phyloP scores from a whole-genome alignment of 2,113 vertebrate species.

The Colaptes auratus region DNA sequence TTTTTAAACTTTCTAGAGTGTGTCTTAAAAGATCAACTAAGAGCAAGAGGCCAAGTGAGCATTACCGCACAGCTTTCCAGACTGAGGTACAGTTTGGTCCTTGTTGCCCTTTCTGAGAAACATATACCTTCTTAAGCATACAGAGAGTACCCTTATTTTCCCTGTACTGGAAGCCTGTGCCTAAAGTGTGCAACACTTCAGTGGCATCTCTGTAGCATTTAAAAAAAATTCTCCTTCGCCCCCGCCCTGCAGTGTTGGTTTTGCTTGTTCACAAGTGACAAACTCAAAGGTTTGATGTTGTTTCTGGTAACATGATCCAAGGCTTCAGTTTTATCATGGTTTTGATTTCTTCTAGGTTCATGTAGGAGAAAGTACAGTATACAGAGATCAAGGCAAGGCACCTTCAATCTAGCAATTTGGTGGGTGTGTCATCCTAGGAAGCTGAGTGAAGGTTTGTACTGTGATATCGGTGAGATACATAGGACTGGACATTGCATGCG shows the following conservation, averaged over 20 bases:
- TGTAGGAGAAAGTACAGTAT: conserved; percentile 71
- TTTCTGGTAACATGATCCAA: conserved; percentile 23
- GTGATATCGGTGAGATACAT: conserved; percentile 85
- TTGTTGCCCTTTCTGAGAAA: conserved; percentile 59
- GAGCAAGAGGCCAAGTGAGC: conserved; percentile 50
- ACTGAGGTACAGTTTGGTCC: conserved; percentile 70
- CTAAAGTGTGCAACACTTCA: conserved; percentile 23
- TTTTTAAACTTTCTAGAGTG: too few species aligned
- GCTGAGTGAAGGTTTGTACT: conserved; percentile 80
- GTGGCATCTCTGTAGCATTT: conserved; percentile 20
- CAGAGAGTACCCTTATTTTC: conserved; percentile 37
- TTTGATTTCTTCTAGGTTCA: conserved; percentile 68
- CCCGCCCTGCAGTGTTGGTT: background rate
- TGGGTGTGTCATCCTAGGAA: conserved; percentile 78
- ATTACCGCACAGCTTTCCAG: conserved; percentile 48
- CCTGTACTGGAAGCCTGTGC: conserved; percentile 38
- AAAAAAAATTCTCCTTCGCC: background rate
- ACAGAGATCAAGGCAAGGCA: conserved; percentile 85
- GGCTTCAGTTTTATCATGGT: conserved; percentile 41
- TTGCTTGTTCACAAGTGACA: conserved; percentile 25
- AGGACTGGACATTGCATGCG: conserved; percentile 91
- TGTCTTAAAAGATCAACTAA: conserved; percentile 34
- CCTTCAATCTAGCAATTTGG: conserved; percentile 87
- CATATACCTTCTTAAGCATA: conserved; percentile 42
- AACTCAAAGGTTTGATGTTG: conserved; percentile 20